Conservation (phyloP, 2,113 vertebrate species). For the Todiramphus chloris region DNA sequence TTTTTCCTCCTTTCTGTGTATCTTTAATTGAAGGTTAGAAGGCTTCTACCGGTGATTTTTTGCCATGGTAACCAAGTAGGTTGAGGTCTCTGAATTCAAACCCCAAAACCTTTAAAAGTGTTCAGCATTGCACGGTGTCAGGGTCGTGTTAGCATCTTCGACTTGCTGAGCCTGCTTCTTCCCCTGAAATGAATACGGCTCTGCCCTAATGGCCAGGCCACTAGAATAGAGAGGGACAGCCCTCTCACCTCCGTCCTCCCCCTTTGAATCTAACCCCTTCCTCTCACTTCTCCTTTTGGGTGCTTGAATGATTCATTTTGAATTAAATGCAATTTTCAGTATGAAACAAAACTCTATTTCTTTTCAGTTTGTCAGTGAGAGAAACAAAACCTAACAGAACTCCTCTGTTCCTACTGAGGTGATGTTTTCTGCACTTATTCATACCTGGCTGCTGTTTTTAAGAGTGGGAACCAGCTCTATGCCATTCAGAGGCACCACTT, state of each 20-base stretch:
- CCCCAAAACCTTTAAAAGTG: constrained; percentile 41
- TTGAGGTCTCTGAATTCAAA: constrained; percentile 39
- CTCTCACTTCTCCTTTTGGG: background rate
- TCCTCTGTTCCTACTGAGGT: background rate
- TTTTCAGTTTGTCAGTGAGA: background rate
- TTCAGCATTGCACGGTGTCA: background rate
- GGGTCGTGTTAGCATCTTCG: background rate
- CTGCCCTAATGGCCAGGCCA: background rate
- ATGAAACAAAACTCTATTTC: background rate
- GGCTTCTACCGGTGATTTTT: constrained; percentile 44
- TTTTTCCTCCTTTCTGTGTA: constrained; percentile 50
- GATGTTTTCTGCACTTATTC: background rate
- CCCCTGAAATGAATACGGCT: background rate
- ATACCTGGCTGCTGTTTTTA: background rate
- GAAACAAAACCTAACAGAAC: background rate
- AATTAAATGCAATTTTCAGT: background rate
- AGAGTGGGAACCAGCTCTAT: background rate
- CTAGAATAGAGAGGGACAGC: background rate
- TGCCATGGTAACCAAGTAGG: constrained; percentile 62
- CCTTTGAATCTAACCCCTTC: background rate
- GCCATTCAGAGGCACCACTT: background rate
- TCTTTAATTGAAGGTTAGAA: constrained; percentile 69
- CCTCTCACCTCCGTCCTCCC: background rate
- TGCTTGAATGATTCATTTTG: background rate
- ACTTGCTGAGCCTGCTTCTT: background rate